Evolutionary conservation across 1,140 invertebrate species (phyloP).

Genomic region (Drosophila rufa): DNA sequence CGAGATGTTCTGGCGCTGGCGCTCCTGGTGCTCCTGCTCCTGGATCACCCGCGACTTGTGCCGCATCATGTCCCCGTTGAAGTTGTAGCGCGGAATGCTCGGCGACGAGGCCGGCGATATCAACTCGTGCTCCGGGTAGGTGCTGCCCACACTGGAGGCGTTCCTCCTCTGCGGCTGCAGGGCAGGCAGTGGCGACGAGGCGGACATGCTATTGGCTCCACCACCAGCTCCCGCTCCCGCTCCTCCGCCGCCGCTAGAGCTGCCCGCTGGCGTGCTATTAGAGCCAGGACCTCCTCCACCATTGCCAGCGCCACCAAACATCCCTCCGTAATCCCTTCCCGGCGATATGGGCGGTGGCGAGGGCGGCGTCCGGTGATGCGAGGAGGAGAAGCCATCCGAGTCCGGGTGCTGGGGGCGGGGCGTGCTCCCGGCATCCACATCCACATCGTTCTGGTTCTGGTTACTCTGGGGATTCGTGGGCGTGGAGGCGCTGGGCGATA

Average conservation of each 20-base stretch:
- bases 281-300: conserved; percentile 61
- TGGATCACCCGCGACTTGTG: conserved; percentile 74
- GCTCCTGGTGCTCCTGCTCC: conserved; percentile 72
- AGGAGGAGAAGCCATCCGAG: conserved; percentile 76
- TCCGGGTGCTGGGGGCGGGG: conserved; percentile 78
- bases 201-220: conserved; percentile 75
- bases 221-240: conserved; percentile 6
- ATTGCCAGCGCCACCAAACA: conserved; percentile 58
- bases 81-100: conserved; percentile 83
- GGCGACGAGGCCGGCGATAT: conserved; percentile 85
- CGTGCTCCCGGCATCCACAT: conserved; percentile 82
- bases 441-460: conserved; percentile 84
- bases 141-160: conserved; percentile 81
- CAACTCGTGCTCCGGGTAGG: conserved; percentile 84
- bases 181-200: conserved; percentile 77
- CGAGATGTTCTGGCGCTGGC: conserved; percentile 72
- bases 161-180: conserved; percentile 77
- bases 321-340: conserved; percentile 79
- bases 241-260: conserved; percentile 67
- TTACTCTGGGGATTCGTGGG: conserved; percentile 83
- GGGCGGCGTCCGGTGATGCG: conserved; percentile 81
- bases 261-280: conserved; percentile 74
- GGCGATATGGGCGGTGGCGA: conserved; percentile 83
- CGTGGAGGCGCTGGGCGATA: conserved; percentile 77
- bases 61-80: conserved; percentile 81